These are phyloP conservation scores for Vidua chalybeata DNA, from an alignment of 2,113 vertebrate species.

Conservation along the genomic window DNA sequence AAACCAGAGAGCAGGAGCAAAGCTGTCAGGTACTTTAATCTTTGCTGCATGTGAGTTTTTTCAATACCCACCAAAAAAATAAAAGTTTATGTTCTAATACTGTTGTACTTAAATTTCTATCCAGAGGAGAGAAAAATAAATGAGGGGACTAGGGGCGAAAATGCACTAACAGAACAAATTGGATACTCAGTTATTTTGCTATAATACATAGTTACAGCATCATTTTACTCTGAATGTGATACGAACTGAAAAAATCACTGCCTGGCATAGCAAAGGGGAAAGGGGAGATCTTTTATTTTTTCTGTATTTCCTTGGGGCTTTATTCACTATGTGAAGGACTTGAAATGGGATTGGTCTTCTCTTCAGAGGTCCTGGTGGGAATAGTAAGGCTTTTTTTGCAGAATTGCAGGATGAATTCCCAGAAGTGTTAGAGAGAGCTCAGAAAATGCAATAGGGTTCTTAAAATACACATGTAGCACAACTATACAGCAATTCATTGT, in stretches of 20 bases:
- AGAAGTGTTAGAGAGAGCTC: neutral
- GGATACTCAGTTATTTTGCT: conserved; percentile 22
- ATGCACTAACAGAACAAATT: neutral
- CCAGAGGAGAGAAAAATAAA: neutral
- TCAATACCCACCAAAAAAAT: neutral
- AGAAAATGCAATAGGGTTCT: neutral
- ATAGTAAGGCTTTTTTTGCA: conserved; percentile 32
- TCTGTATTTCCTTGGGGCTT: conserved; percentile 37
- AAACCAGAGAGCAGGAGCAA: neutral
- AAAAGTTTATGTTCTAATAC: neutral
- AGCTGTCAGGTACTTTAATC: neutral
- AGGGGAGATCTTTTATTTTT: neutral
- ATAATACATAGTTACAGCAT: neutral
- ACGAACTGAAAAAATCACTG: conserved; percentile 18
- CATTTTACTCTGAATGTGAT: conserved; percentile 19
- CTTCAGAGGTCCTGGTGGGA: conserved; percentile 10
- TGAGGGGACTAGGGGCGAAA: neutral
- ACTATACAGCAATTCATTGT: neutral
- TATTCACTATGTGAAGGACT: conserved; percentile 18
- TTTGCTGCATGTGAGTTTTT: neutral
- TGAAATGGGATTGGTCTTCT: conserved; percentile 24
- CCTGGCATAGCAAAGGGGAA: conserved; percentile 6
- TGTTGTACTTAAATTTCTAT: neutral
- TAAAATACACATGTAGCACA: neutral
- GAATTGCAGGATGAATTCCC: conserved; percentile 42